These are phyloP conservation scores for Microtus pennsylvanicus DNA, from an alignment of 2,113 vertebrate genomes.

Conservation along the genomic window DNA sequence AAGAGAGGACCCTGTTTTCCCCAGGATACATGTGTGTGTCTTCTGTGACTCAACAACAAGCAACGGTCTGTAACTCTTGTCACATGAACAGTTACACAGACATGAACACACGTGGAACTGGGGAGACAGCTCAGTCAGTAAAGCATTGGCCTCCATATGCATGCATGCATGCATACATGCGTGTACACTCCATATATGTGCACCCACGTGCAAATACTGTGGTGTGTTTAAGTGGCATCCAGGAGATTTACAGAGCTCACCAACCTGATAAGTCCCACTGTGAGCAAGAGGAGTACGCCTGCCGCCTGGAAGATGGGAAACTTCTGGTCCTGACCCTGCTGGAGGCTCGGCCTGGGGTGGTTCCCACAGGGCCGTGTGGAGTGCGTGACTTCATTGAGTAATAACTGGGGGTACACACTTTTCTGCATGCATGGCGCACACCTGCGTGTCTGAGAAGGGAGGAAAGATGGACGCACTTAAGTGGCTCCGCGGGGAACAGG, in stretches of 20 bases:
- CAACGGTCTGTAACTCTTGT: background rate
- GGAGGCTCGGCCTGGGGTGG: background rate
- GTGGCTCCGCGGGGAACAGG: background rate
- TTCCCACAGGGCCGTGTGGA: background rate
- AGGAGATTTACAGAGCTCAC: background rate
- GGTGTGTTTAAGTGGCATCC: rapidly evolving
- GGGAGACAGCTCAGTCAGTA: background rate
- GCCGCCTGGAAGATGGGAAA: rapidly evolving
- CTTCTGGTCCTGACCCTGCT: no score
- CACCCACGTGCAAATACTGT: background rate
- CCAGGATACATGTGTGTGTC: background rate
- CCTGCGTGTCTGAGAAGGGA: rapidly evolving
- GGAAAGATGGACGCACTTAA: background rate
- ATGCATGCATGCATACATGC: background rate
- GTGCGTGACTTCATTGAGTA: background rate
- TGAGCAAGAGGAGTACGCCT: no score
- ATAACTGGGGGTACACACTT: background rate
- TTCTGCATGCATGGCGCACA: rapidly evolving
- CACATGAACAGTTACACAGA: background rate
- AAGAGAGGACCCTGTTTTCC: background rate
- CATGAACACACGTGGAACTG: background rate
- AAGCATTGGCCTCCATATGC: background rate
- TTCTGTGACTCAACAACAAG: background rate
- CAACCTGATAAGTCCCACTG: rapidly evolving
- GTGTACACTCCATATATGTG: background rate